Conservation (phyloP, 2,797 vertebrate genomes). For the Melanitta fusca region DNA sequence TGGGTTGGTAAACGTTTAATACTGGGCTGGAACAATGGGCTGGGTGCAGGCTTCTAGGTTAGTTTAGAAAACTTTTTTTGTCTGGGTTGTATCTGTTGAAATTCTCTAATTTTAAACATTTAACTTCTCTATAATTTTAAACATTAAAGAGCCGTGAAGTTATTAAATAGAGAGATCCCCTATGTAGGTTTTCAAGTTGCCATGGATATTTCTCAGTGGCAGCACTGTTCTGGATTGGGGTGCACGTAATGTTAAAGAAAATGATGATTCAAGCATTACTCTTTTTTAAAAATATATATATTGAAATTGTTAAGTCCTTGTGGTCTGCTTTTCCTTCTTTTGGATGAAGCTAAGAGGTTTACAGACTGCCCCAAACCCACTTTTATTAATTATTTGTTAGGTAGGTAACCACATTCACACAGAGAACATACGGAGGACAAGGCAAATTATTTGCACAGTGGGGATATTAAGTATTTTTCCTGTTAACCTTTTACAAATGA, state of each 20-base stretch:
- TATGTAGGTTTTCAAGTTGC: not conserved
- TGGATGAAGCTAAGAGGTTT: not conserved
- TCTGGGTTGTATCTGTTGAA: not conserved
- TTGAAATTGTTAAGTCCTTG: not conserved
- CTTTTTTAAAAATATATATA: not conserved
- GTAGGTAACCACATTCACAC: not conserved
- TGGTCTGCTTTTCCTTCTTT: not conserved
- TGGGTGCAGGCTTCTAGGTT: not conserved
- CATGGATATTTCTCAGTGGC: slow-evolving; percentile 15
- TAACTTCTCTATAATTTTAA: not conserved
- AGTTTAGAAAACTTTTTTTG: not conserved
- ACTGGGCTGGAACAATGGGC: not conserved
- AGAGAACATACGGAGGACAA: too few species aligned
- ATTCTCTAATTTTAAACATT: not conserved
- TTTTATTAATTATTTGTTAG: not conserved
- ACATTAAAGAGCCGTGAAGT: not conserved
- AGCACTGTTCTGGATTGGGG: not conserved
- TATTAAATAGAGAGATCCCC: not conserved
- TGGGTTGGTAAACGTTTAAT: not conserved
- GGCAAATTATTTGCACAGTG: not conserved
- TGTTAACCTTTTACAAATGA: not conserved
- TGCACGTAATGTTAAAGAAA: not conserved
- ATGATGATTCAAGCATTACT: not conserved
- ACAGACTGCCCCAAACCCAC: not conserved
- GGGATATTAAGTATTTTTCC: not conserved